A percentile compares a stretch with the other conserved stretches of the same genome.
Evolutionary conservation across 2,113 vertebrate species (phyloP).

Genomic region (Himantopus leucocephalus): DNA sequence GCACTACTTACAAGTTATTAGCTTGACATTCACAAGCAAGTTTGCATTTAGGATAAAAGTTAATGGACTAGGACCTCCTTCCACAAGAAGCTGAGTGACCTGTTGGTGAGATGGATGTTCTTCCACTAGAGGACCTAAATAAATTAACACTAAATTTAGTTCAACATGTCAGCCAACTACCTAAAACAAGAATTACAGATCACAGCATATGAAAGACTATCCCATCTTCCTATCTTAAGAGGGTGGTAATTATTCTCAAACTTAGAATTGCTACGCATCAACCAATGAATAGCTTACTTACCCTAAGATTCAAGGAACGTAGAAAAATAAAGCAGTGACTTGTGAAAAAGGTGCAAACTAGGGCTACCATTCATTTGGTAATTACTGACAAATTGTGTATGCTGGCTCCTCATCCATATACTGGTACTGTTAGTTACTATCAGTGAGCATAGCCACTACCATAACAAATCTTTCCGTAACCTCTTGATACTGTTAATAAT

Average conservation of each 20-base stretch:
- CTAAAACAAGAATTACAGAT: background rate
- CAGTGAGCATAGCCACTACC: background rate
- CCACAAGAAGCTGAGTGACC: constrained; percentile 80
- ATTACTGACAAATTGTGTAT: background rate
- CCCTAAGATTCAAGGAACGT: background rate
- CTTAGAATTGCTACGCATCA: background rate
- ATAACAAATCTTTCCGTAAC: accelerated
- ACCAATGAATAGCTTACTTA: background rate
- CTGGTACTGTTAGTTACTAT: background rate
- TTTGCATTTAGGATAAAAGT: constrained; percentile 94
- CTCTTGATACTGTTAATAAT: background rate
- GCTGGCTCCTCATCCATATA: background rate
- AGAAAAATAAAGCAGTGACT: background rate
- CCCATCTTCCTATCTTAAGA: background rate
- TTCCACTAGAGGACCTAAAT: constrained; percentile 82
- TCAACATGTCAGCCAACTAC: background rate
- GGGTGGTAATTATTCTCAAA: background rate
- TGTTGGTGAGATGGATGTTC: constrained; percentile 82
- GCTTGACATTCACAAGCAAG: constrained; percentile 89
- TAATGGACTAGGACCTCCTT: constrained; percentile 79
- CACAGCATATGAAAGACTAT: background rate
- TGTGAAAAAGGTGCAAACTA: background rate
- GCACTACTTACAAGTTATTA: constrained; percentile 83
- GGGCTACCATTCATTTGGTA: background rate
- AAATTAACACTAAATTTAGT: background rate